These are phyloP conservation scores for Strigamia transsilvanica DNA, from an alignment of 2,888 invertebrate genomes.

Conservation along the genomic window DNA sequence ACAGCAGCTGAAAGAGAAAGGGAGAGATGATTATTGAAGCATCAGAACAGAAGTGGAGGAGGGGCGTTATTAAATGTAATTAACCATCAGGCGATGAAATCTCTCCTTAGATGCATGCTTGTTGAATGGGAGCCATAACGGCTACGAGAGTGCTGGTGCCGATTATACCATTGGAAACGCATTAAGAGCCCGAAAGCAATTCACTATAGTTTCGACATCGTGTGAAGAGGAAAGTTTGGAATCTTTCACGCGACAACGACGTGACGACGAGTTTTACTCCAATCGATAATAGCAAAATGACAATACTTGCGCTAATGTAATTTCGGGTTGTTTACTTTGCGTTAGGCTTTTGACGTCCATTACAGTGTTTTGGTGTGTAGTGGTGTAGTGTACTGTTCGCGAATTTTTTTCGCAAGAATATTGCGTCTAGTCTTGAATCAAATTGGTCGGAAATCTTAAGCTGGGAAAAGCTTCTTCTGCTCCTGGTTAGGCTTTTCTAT, in stretches of 20 bases:
- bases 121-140: conserved; percentile 48
- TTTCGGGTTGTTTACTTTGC: conserved; percentile 5
- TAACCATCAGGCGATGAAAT: conserved; percentile 49
- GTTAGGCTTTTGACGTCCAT: background rate
- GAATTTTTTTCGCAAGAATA: background rate
- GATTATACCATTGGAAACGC: conserved; percentile 45
- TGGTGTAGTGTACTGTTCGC: background rate
- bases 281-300: conserved; percentile 33
- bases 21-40: conserved; percentile 44
- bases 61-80: conserved; percentile 43
- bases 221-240: background rate
- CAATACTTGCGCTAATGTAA: conserved; percentile 10
- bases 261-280: conserved; percentile 22
- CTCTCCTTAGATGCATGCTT: conserved; percentile 32
- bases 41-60: conserved; percentile 29
- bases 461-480: conserved; percentile 4
- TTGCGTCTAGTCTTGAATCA: background rate
- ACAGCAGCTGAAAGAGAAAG: conserved; percentile 17
- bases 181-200: conserved; percentile 45
- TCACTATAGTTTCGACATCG: conserved; percentile 9
- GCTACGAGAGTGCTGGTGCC: conserved; percentile 20
- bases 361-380: background rate
- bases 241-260: conserved; percentile 39
- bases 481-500: background rate
- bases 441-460: conserved; percentile 20